phyloP scores from a whole-genome alignment of 2,797 vertebrate genomes.

The Macropodus opercularis region DNA sequence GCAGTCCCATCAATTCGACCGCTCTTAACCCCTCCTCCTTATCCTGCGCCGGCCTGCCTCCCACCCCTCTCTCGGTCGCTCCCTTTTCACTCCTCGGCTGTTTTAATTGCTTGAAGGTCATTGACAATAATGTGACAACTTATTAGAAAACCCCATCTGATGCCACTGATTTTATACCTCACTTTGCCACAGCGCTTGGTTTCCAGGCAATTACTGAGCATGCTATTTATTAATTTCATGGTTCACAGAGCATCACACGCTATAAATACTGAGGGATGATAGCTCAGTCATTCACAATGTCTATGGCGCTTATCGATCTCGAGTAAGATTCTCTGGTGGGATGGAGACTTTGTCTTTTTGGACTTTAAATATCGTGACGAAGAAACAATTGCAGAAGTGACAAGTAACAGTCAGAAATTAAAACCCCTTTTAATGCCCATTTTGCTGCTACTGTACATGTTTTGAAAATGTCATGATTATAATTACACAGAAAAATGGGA shows the following conservation, averaged over 20 bases:
- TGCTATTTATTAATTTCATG: slow-evolving; percentile 89
- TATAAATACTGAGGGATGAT: slow-evolving; percentile 84
- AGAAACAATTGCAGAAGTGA: slow-evolving; percentile 12
- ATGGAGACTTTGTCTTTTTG: slow-evolving; percentile 57
- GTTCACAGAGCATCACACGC: slow-evolving; percentile 82
- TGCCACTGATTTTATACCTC: slow-evolving; percentile 81
- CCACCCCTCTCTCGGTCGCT: slow-evolving; percentile 20
- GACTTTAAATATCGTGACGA: slow-evolving; percentile 30
- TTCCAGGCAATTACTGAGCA: slow-evolving; percentile 84
- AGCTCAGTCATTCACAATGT: slow-evolving; percentile 78
- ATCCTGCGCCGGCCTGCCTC: slow-evolving; percentile 41
- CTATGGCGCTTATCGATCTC: slow-evolving; percentile 78
- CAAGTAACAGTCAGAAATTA: slow-evolving; percentile 7
- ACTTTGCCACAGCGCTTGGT: slow-evolving; percentile 78
- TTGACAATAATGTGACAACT: slow-evolving; percentile 85
- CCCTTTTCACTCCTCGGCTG: slow-evolving; percentile 54
- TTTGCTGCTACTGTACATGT: slow-evolving; percentile 4
- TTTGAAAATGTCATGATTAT: slow-evolving; percentile 48
- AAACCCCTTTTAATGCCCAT: slow-evolving; percentile 17
- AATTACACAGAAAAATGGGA: slow-evolving; percentile 36
- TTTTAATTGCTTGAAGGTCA: slow-evolving; percentile 88
- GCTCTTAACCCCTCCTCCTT: slow-evolving; percentile 66
- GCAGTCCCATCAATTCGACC: slow-evolving; percentile 61
- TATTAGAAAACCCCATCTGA: slow-evolving; percentile 84
- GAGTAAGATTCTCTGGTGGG: slow-evolving; percentile 65